Evolutionary conservation across 1,140 invertebrate species (phyloP), one percentile per base, ranked within the genome.

Genomic region (Drosophila insularis): DNA sequence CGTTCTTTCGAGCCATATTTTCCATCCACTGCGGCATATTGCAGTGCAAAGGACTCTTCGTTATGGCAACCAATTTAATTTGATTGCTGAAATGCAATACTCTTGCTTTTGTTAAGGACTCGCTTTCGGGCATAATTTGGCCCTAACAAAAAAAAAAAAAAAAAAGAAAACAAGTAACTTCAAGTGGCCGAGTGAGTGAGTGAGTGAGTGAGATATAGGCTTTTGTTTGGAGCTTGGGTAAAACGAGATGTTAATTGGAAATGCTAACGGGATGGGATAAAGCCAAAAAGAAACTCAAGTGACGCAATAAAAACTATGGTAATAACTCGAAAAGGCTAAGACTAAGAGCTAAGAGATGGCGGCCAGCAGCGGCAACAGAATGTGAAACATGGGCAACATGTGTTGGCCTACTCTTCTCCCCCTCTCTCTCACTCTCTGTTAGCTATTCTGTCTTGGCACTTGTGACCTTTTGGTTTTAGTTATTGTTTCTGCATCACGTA

Each of bases 1-100:
- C 43, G 8, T 50, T 50, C 2, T 46, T 46, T 43, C 13, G 37
- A 13, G 31, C 7, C 2, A 27, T 6, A n/a, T 6, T 40, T 8
- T 2, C 14, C n/a, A 14, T 23, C n/a, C 39, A 37, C 59, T 40
- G 59, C 37, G 37, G 17, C 6, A 46, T 17, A 46, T 46, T 46
- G 43, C 43, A 46, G 43, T 46, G 43, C 32, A 50, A 21, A 50
- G 43, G 43, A 50, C 46, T 55, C 39, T 63, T 68, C 76, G 67
- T 53, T 77, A 73, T 81, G 78, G 78, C 71, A 81, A 81, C 79
- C 74, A 64, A 72, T 79, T 86, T 86, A 87, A 76, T 79, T 85
- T 63, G 65, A 68, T 87, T 39, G 63, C 37, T 64, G 81, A 85
- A 87, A 87, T 87, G 80, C 82, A 78, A 81, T 80, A 86, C 71